Percentiles rank a stretch among this genome's conserved stretches.
phyloP scores from a whole-genome alignment of 2,797 vertebrate genomes.

The Pangasius macronema region DNA sequence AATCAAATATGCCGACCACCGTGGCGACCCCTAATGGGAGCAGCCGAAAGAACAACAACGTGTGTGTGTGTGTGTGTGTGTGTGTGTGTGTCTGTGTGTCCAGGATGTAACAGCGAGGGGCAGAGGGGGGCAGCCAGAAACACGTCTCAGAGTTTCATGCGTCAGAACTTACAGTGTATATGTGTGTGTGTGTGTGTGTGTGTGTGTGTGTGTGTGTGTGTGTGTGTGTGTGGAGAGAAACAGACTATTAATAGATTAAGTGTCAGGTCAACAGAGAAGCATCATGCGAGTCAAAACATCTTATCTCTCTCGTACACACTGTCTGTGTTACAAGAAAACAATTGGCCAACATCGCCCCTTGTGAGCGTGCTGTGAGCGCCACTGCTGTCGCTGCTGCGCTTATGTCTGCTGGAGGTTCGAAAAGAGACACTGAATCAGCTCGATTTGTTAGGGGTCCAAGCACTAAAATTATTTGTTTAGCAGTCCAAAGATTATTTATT shows the following conservation, averaged over 20 bases:
- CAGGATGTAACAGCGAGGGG: not conserved
- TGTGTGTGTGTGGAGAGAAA: not conserved
- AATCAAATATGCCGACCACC: no score
- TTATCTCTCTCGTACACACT: not conserved
- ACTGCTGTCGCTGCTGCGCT: not conserved
- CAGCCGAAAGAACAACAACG: no score
- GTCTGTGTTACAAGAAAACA: not conserved
- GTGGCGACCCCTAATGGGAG: no score
- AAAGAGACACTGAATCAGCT: not conserved
- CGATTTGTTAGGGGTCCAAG: not conserved
- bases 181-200: not conserved
- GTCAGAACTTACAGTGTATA: not conserved
- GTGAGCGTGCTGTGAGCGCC: not conserved
- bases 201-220: constrained; percentile 10
- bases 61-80: not conserved
- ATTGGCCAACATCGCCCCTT: not conserved
- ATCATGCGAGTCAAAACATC: not conserved
- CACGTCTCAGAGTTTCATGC: not conserved
- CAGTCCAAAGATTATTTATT: not conserved
- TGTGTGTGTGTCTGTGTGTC: not conserved
- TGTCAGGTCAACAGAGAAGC: not conserved
- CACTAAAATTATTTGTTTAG: not conserved
- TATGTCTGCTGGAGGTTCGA: not conserved
- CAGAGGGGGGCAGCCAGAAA: not conserved
- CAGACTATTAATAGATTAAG: constrained; percentile 6